These are phyloP conservation scores for Coracopsis vasa DNA, from an alignment of 2,113 vertebrate genomes.

Conservation along the genomic window DNA sequence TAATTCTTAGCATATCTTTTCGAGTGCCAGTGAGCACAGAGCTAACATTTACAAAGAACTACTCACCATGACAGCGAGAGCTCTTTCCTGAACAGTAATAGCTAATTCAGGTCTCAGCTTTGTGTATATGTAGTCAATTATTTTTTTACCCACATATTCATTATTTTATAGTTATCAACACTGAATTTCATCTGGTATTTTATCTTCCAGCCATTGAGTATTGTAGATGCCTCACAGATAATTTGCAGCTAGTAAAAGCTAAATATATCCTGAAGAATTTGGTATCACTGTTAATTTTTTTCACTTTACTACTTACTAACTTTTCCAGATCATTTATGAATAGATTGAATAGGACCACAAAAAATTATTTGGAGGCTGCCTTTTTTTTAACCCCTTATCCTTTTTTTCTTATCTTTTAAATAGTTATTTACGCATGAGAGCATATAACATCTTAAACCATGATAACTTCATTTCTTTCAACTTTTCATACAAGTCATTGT, in stretches of 20 bases:
- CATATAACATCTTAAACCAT: neutral
- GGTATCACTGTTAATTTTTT: neutral
- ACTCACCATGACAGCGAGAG: neutral
- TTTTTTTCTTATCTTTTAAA: neutral
- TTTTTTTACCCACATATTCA: neutral
- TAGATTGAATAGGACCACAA: neutral
- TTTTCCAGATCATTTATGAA: neutral
- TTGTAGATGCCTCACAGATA: neutral
- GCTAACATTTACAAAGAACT: constrained; percentile 11
- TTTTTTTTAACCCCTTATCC: neutral
- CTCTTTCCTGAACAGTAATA: neutral
- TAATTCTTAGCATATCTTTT: neutral
- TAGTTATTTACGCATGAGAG: neutral
- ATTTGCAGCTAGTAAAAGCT: neutral
- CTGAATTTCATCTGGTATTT: neutral
- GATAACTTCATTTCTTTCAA: neutral
- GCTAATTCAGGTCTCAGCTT: neutral
- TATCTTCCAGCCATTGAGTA: neutral
- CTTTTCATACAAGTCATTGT: neutral
- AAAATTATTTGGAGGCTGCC: neutral
- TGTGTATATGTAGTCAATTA: neutral
- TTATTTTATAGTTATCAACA: neutral
- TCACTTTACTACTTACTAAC: neutral
- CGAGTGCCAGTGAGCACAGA: neutral
- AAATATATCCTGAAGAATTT: neutral